Evolutionary conservation across 1,140 invertebrate species (phyloP), one percentile per base, ranked within the genome.

Genomic region (Cyphomyrmex costatus): DNA sequence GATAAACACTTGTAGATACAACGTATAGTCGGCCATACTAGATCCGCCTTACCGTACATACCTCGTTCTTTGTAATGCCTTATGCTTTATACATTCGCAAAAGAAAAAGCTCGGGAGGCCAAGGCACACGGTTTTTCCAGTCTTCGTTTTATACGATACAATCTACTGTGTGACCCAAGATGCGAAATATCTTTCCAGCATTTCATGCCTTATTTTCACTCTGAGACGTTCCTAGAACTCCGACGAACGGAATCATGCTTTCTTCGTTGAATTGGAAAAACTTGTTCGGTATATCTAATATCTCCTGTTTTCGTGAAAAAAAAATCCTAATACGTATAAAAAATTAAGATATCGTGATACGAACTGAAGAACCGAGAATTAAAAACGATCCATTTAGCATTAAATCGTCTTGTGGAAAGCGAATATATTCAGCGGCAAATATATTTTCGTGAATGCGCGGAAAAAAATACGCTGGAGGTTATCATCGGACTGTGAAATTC

Each of bases 1-100:
- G 82, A 85, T 78, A 85, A 85, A 85, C 82, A 85, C 82, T 85
- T 65, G 82, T 85, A 78, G 82, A 85, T 78, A 78, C 82, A 65
- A 65, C 16, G 82, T 77, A 56, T 74, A 83, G 60, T 58, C 83
- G 83, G 27, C 61, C 30, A 30, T 16, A 30, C 83, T 58, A 78
- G 73, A 85, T 63, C 73, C 27, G 24, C 51, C 60, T n/a, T 85
- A 46, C 36, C 19, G 24, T 36, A 85, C 33, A 30, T 30, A 71
- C 51, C n/a, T n/a, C 36, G 36, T 46, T 60, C 79, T 49, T 30
- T 73, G 53, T 82, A 71, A 70, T 82, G 24, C 79, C 68, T 83
- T 83, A 74, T 83, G 53, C 79, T 74, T 83, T 83, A 74, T 83
- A 83, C 68, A 83, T 83, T 60, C 27, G 27, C 19, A 60, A 61